Evolutionary conservation across 2,113 vertebrate genomes (phyloP).

Genomic region (Genyomyrus donnyi): DNA sequence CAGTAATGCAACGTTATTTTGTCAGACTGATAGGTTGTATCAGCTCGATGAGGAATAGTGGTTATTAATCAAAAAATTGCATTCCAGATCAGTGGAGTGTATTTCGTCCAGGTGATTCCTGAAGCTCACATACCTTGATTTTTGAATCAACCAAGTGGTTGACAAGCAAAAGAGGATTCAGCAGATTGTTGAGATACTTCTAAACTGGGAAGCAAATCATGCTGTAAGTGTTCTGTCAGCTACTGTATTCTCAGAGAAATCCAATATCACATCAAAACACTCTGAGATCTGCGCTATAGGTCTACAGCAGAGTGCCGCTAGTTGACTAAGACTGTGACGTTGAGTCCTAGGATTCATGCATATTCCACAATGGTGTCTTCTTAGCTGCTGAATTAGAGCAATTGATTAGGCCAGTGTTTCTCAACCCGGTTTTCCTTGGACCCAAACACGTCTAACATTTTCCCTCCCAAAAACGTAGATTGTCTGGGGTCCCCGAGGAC

Average conservation of each 20-base stretch:
- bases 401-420: not conserved
- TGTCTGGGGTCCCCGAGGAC: not conserved
- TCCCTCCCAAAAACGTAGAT: not conserved
- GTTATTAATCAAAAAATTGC: not conserved
- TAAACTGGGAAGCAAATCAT: not conserved
- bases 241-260: not conserved
- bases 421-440: not conserved
- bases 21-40: not conserved
- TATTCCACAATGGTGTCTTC: not conserved
- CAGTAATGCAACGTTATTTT: not conserved
- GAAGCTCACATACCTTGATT: not conserved
- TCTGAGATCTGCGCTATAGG: not conserved
- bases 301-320: not conserved
- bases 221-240: not conserved
- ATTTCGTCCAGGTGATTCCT: not conserved
- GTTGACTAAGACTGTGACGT: not conserved
- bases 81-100: not conserved
- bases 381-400: not conserved
- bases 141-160: not conserved
- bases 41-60: not conserved
- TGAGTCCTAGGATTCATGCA: not conserved
- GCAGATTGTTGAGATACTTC: not conserved
- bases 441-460: not conserved
- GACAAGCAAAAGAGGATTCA: not conserved
- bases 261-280: not conserved